Evolutionary conservation across 2,797 vertebrate genomes (phyloP).

Genomic region (Melanotaenia nigrans): DNA sequence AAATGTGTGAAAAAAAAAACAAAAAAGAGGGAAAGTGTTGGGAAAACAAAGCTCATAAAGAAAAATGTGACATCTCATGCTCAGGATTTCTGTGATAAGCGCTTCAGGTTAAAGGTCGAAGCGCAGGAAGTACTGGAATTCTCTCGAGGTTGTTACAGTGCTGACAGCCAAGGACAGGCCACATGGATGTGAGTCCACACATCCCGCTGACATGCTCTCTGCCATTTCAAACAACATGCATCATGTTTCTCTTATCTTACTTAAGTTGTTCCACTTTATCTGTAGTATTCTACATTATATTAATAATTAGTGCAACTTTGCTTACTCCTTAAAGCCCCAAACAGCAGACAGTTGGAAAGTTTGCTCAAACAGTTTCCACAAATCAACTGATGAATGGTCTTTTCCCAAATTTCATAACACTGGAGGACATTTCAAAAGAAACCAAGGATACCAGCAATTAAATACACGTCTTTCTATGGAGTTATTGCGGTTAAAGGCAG

Average conservation of each 20-base stretch:
- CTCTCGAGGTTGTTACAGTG: slow-evolving; percentile 54
- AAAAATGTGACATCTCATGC: slow-evolving; percentile 53
- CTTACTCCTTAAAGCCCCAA: neutral
- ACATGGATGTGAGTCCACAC: slow-evolving; percentile 43
- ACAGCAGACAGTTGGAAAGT: neutral
- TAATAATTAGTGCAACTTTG: neutral
- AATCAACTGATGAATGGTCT: neutral
- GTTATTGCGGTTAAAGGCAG: neutral
- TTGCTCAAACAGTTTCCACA: neutral
- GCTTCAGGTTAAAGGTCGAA: slow-evolving; percentile 74
- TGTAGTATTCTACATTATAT: slow-evolving; percentile 2
- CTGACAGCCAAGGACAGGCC: slow-evolving; percentile 74
- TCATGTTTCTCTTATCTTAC: neutral
- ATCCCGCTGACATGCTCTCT: slow-evolving; percentile 38
- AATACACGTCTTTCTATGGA: neutral
- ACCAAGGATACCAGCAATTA: neutral
- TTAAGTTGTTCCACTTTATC: neutral
- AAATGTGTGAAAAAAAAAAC: slow-evolving; percentile 26
- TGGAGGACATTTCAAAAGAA: neutral
- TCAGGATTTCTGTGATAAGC: slow-evolving; percentile 74
- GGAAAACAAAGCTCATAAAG: slow-evolving; percentile 44
- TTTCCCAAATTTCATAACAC: neutral
- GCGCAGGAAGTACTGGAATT: slow-evolving; percentile 79
- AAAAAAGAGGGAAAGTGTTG: slow-evolving; percentile 22
- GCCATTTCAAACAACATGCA: slow-evolving; percentile 7